Evolutionary conservation across 92 coral and sea anemone genomes (phyloP).

Genomic region (Actinernus sp.): DNA sequence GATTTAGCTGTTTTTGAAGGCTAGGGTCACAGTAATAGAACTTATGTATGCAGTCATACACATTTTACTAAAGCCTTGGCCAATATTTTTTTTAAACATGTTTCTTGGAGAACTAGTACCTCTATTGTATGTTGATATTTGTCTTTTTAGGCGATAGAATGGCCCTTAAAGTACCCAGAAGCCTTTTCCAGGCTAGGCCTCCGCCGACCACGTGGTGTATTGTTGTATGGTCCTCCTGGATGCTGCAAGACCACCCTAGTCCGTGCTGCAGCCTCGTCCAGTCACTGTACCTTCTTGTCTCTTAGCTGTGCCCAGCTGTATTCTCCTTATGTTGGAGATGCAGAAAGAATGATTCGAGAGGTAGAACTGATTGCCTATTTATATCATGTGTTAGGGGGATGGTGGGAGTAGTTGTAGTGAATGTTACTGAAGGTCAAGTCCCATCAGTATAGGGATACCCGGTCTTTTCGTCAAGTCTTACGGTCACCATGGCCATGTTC

Average conservation of each 20-base stretch:
- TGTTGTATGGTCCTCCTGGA: conserved; percentile 98
- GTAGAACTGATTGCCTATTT: too few relatives aligned
- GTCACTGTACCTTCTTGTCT: conserved; percentile 93
- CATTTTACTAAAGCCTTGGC: background rate
- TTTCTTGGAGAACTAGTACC: too few relatives aligned
- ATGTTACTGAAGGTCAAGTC: too few relatives aligned
- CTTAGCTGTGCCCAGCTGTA: conserved; percentile 97
- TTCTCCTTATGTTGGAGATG: conserved; percentile 97
- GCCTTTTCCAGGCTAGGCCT: conserved; percentile 92
- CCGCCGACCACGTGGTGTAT: conserved; percentile 86
- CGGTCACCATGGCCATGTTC: too few relatives aligned
- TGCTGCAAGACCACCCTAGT: conserved; percentile 97
- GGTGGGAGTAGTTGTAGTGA: too few relatives aligned
- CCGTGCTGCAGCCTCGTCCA: conserved; percentile 89
- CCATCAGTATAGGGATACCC: too few relatives aligned
- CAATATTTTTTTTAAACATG: background rate
- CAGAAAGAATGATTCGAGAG: conserved; percentile 89
- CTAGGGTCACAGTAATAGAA: too few relatives aligned
- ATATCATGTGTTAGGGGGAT: too few relatives aligned
- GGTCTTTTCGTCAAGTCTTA: too few relatives aligned
- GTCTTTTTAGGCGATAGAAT: conserved; percentile 84
- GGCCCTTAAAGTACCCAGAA: conserved; percentile 94
- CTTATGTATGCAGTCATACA: too few relatives aligned
- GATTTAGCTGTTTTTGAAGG: too few relatives aligned
- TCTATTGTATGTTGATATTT: background rate